Evolutionary conservation across 2,797 vertebrate genomes (phyloP).

Genomic region (Chaetophractus vellerosus): DNA sequence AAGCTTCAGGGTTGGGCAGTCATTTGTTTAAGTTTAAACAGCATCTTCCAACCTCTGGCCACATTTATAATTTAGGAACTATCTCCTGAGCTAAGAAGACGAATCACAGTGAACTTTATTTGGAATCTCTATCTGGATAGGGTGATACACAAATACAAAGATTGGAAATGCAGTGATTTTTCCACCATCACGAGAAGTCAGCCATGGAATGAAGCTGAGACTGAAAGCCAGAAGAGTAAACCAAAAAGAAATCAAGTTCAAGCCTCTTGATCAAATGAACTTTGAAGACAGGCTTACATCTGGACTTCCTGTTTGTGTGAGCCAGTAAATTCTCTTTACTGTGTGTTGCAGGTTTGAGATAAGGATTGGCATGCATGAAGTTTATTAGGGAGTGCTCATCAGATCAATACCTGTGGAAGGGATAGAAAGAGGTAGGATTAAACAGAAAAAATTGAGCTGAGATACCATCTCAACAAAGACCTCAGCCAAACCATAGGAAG

Average conservation of each 20-base stretch:
- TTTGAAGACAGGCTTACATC: not conserved
- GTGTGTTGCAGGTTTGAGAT: not conserved
- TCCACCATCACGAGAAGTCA: not conserved
- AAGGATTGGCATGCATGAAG: not conserved
- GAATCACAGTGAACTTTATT: not conserved
- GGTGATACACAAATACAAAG: not conserved
- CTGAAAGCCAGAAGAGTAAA: not conserved
- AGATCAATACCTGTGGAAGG: not conserved
- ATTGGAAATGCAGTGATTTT: not conserved
- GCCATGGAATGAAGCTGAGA: not conserved
- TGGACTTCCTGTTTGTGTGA: not conserved
- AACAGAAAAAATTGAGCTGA: not conserved
- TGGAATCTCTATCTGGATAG: not conserved
- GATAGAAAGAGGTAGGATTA: not conserved
- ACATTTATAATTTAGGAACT: not conserved
- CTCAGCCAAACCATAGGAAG: not conserved
- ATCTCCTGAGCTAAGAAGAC: not conserved
- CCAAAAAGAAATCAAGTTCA: not conserved
- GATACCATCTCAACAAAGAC: not conserved
- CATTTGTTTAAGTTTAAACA: not conserved
- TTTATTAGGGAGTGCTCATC: not conserved
- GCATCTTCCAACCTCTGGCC: rapidly evolving
- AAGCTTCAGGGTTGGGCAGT: not conserved
- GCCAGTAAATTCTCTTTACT: not conserved
- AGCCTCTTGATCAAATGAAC: not conserved